These are phyloP conservation scores for Pao palembangensis DNA, from an alignment of 2,113 vertebrate genomes.

Conservation along the genomic window DNA sequence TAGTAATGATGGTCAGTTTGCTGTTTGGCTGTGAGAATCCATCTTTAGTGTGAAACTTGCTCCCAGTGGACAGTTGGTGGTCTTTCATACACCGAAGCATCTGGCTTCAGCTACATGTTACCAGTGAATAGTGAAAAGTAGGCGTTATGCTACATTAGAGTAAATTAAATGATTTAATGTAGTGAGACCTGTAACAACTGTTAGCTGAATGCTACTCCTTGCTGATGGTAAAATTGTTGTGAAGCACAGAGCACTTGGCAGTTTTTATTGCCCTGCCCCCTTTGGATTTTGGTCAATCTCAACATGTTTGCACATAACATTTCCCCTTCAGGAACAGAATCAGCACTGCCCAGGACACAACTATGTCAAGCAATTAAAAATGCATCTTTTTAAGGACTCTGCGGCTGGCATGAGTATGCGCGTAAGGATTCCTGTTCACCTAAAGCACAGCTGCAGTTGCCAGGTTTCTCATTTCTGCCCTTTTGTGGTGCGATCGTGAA, in stretches of 20 bases:
- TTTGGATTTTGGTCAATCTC: not conserved
- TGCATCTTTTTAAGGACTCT: constrained; percentile 35
- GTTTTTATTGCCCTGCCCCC: not conserved
- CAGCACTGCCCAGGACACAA: constrained; percentile 8
- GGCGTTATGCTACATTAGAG: too few relatives aligned
- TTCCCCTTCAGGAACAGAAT: constrained; percentile 6
- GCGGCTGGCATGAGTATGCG: constrained; percentile 12
- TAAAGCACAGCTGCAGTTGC: constrained; percentile 54
- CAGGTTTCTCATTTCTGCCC: constrained; percentile 57
- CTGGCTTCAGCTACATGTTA: constrained; percentile 40
- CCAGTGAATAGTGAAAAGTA: constrained; percentile 7
- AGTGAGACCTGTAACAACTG: too few relatives aligned
- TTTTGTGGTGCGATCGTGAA: constrained; percentile 67
- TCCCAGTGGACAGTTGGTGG: constrained; percentile 36
- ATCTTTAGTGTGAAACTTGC: constrained; percentile 21
- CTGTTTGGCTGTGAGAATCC: not conserved
- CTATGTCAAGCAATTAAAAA: constrained; percentile 39
- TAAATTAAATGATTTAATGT: too few relatives aligned
- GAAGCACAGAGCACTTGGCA: not conserved
- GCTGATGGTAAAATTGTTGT: too few relatives aligned
- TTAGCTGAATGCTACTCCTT: too few relatives aligned
- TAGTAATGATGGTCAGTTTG: too few relatives aligned
- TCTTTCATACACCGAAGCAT: constrained; percentile 24
- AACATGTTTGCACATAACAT: constrained; percentile 3
- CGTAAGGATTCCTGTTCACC: constrained; percentile 39